Percentiles rank a stretch among this genome's conserved stretches.
These are phyloP conservation scores for Coilia nasus DNA, from an alignment of 2,797 vertebrate species.

Conservation along the genomic window DNA sequence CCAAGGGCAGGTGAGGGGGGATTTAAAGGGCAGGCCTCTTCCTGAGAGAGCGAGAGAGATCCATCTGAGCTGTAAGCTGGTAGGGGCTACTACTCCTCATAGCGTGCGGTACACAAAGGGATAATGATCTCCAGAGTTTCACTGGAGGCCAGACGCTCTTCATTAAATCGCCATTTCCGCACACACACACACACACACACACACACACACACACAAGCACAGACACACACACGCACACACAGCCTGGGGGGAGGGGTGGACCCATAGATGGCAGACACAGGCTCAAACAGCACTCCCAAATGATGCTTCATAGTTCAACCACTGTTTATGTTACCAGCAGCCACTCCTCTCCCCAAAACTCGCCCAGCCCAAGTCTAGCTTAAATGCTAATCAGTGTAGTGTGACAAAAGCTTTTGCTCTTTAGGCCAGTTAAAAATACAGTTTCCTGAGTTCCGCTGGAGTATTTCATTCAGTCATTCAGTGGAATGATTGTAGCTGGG, in stretches of 20 bases:
- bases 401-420: not conserved
- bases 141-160: conserved; percentile 64
- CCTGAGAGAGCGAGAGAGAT: not conserved
- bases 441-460: conserved; percentile 12
- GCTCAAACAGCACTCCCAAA: conserved; percentile 8
- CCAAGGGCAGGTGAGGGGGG: not conserved
- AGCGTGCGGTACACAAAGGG: not conserved
- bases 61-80: not conserved
- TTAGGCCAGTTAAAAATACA: conserved; percentile 16
- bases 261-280: conserved; percentile 1
- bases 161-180: conserved; percentile 77
- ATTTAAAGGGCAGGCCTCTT: not conserved
- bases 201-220: not conserved
- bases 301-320: conserved; percentile 8
- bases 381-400: not conserved
- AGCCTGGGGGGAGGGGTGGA: not conserved
- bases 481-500: conserved; percentile 34
- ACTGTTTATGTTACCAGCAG: not conserved
- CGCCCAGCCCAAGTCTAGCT: not conserved
- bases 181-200: not conserved
- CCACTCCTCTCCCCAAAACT: conserved; percentile 7
- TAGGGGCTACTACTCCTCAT: not conserved
- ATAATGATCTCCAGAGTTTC: conserved; percentile 70
- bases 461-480: conserved; percentile 51
- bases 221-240: not conserved